Conservation (phyloP, 2,888 invertebrate species). For the Volucella bombylans region DNA sequence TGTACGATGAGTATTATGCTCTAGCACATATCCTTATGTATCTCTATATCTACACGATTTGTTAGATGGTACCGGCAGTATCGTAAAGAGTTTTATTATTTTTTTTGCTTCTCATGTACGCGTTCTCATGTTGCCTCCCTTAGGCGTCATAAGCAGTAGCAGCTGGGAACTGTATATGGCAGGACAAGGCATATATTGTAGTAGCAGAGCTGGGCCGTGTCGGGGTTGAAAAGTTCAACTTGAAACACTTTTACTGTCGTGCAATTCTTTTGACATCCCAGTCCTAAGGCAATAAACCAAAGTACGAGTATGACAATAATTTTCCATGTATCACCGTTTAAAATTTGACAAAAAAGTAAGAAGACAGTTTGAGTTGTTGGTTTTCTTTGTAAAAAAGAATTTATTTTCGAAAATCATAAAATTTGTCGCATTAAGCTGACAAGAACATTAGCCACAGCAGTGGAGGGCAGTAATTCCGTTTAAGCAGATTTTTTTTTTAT, state of each 20-base stretch:
- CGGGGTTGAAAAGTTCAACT: slow-evolving; percentile 32
- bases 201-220: no score
- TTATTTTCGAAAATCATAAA: slow-evolving; percentile 48
- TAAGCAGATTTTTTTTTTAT: slow-evolving; percentile 32
- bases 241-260: slow-evolving; percentile 60
- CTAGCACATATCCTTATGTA: background rate
- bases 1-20: slow-evolving; percentile 14
- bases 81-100: slow-evolving; percentile 3
- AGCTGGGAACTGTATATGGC: background rate
- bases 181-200: no score
- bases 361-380: no score
- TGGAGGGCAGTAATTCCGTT: background rate
- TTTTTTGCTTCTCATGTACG: background rate
- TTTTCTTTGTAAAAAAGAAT: no score
- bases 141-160: slow-evolving; percentile 36
- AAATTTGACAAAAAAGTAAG: slow-evolving; percentile 30
- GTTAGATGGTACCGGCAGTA: background rate
- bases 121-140: slow-evolving; percentile 45
- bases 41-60: slow-evolving; percentile 1
- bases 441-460: background rate
- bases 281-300: slow-evolving; percentile 44
- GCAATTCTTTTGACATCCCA: slow-evolving; percentile 58
- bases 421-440: slow-evolving; percentile 44
- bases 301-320: slow-evolving; percentile 45
- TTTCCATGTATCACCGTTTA: slow-evolving; percentile 43